Base-by-base conservation (phyloP, 2,113 vertebrate species). In the Neoarius graeffei region DNA sequence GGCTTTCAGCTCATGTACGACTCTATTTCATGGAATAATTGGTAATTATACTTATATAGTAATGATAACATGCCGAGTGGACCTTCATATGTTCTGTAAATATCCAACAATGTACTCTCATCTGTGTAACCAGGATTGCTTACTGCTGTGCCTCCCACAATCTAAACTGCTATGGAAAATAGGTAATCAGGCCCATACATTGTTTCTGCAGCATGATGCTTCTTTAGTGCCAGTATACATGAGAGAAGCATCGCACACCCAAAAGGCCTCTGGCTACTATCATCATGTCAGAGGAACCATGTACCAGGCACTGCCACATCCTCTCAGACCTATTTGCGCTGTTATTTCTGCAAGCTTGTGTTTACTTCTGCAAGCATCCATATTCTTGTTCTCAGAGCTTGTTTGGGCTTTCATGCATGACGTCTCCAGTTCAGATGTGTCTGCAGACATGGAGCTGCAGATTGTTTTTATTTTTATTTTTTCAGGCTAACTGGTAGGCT, bases 281-380 rank as follows among this genome's bases (percentile, higher is more conserved):
- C 59, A 95, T 96, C 91, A 92, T 94, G 92, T 95, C 94, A 94
- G 88, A 90, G 27, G 83, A 84, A 20, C 62, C n/a, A 42, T 30
- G 52, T 23, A 69, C 3, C 19, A 59, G 25, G 56, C 19, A 69
- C 71, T 7, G 80, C 64, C 66, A 60, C 25, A 71, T 81, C 89
- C 81, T 89, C 92, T 91, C 91, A 92, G 89, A 89, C 91, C 89
- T 89, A 85, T 88, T 89, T 77, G 54, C 59, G 50, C 81, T 87
- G 81, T 57, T 87, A 73, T 89, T 88, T 90, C 94, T 92, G 81
- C 94, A 89, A 92, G 91, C 94, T 91, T 93, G 83, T 91, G 66
- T 94, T 95, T 95, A 94, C 93, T 95, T 95, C 94, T 95, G 95
- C 95, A 95, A 95, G 93, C 90, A 95, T 95, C 95, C 94, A 95